phyloP scores from a whole-genome alignment of 2,113 vertebrate species.

The Podarcis cretensis region DNA sequence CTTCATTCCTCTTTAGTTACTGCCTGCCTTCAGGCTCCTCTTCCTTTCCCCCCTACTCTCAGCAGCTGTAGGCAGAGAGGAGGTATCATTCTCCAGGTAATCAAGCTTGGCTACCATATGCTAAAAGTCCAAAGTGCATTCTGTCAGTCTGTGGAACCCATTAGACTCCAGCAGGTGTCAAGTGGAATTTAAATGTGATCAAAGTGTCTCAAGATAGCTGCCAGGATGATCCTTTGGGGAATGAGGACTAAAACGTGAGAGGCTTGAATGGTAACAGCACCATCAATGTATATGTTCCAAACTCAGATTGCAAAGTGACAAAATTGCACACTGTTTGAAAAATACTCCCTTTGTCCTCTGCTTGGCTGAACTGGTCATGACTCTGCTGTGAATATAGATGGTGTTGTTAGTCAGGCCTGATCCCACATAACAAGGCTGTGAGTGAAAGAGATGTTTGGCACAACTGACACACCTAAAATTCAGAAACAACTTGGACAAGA shows the following conservation, averaged over 20 bases:
- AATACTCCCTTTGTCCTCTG: too few relatives aligned
- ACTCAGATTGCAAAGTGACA: neutral
- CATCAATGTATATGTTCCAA: too few relatives aligned
- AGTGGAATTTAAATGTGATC: neutral
- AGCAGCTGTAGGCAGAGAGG: too few relatives aligned
- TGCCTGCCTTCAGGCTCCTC: neutral
- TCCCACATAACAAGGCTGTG: neutral
- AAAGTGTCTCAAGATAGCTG: too few relatives aligned
- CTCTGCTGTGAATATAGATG: too few relatives aligned
- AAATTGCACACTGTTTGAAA: neutral
- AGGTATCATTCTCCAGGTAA: too few relatives aligned
- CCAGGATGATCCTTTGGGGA: neutral
- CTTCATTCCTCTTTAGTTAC: neutral
- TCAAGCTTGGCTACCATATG: neutral
- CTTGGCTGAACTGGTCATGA: neutral
- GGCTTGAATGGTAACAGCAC: too few relatives aligned
- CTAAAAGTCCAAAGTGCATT: neutral
- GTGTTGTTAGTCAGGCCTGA: neutral
- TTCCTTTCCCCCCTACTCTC: neutral
- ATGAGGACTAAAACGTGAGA: neutral
- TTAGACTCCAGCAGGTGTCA: neutral
- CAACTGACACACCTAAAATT: neutral
- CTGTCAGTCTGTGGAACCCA: neutral
- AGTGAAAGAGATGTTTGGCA: neutral
- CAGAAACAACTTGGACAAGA: neutral